Conservation (phyloP, 1,140 invertebrate species). For the Brachionus rotundiformis region DNA sequence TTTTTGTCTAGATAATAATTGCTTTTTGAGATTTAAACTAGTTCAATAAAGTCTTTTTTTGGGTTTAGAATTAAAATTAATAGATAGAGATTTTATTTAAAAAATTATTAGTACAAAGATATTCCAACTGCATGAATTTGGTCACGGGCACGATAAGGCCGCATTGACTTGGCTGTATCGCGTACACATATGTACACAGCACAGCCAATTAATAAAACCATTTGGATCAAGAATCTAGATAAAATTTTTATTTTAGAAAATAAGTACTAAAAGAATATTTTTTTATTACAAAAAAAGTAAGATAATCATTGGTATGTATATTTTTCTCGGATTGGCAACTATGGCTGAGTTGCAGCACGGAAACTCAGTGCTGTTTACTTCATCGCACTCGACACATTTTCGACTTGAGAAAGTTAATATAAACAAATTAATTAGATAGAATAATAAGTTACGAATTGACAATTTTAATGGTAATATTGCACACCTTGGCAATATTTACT, state of each 20-base stretch:
- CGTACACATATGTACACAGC: background rate
- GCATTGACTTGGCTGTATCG: background rate
- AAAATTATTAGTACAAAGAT: background rate
- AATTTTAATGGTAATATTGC: background rate
- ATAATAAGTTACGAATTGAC: background rate
- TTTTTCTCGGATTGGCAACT: background rate
- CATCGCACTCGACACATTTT: background rate
- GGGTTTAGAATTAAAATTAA: too few species aligned
- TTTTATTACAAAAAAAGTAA: background rate
- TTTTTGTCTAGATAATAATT: background rate
- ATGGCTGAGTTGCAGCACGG: background rate
- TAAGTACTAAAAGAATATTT: too few species aligned
- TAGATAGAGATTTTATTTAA: background rate
- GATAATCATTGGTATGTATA: background rate
- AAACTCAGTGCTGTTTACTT: background rate
- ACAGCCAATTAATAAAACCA: background rate
- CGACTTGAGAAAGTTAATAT: background rate
- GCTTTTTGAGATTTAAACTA: conserved; percentile 7
- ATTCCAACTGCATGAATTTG: background rate
- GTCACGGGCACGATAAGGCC: background rate
- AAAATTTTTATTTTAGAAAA: too few species aligned
- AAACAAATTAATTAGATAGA: background rate
- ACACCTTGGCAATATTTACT: background rate
- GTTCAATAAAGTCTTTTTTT: too few species aligned
- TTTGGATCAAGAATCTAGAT: background rate